Percentiles rank a stretch among this genome's conserved stretches.
These are phyloP conservation scores for Chorisops tibialis DNA, from an alignment of 2,888 invertebrate genomes.

Conservation along the genomic window DNA sequence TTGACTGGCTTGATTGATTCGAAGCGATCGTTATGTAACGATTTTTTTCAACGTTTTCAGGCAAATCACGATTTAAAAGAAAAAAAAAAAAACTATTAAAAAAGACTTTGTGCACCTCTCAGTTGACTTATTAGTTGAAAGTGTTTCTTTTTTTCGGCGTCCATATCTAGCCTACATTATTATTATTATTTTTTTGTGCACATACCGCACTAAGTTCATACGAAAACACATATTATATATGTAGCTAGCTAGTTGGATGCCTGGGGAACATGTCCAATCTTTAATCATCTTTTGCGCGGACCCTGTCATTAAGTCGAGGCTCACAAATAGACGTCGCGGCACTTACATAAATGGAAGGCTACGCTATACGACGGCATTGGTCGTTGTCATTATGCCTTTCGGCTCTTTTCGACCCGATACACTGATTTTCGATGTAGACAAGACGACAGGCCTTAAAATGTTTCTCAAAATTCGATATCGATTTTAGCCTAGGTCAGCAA, in stretches of 20 bases:
- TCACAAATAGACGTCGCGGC: conserved; percentile 18
- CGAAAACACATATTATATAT: too few relatives aligned
- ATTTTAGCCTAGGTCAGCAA: too few relatives aligned
- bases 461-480: too few relatives aligned
- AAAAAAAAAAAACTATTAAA: too few relatives aligned
- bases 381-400: conserved; percentile 21
- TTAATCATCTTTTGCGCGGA: conserved; percentile 23
- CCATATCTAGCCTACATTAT: too few relatives aligned
- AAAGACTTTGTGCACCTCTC: background rate
- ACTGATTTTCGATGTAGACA: too few relatives aligned
- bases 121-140: conserved; percentile 10
- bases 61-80: too few relatives aligned
- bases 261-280: conserved; percentile 25
- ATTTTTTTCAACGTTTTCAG: background rate
- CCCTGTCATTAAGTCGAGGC: conserved; percentile 9
- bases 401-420: background rate
- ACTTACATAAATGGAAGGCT: conserved; percentile 24
- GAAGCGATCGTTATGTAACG: conserved; percentile 25
- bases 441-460: too few relatives aligned
- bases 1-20: conserved; percentile 27
- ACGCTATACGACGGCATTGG: conserved; percentile 9
- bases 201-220: too few relatives aligned
- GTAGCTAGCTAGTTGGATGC: background rate
- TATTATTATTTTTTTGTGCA: too few relatives aligned
- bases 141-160: too few relatives aligned